Base-by-base conservation (phyloP, 2,797 vertebrate genomes). In the Hyperoplus immaculatus region DNA sequence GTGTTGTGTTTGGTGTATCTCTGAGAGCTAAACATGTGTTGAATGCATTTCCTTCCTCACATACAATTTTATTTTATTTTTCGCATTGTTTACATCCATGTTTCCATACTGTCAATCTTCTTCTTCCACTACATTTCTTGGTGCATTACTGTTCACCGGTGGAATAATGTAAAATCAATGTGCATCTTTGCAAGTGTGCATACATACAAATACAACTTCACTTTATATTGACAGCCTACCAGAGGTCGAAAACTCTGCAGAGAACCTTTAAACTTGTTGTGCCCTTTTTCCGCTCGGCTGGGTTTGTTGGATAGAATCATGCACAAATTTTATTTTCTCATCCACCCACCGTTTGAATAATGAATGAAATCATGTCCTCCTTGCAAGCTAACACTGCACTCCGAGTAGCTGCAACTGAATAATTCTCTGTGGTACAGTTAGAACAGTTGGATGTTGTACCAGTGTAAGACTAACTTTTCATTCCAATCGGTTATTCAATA, bases 401-500 rank as follows among this genome's bases (percentile, higher is more conserved):
- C 4, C 57, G 75, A 65, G 36, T 11, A 70, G 58, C 50, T 81
- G 50, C 58, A 70, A 75, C 62, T 51, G n/a, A 80, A 60, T 45
- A 39, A 79, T 66, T 49, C 54, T 66, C 65, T 42, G 45, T 49
- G 36, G 60, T 57, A 59, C 38, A 69, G 53, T 67, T 42, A 45
- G 46, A 69, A 53, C 60, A 65, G 63, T 69, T 36, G 75, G 42
- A 77, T 56, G 67, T 46, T 69, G 18, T 10, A 71, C 77, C 78
- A 81, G n/a, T 45, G 49, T 29, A 13, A 64, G 13, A 69, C 70
- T 73, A 75, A 72, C 38, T 80, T 77, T 58, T 67, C 60, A 73
- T 77, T 79, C 65, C 36, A 72, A 87, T 82, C 51, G 86, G 83
- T 89, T 74, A 84, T 67, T 82, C n/a, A 38, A 56, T 77, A 70